Evolutionary conservation across 2,797 vertebrate genomes (phyloP).

Genomic region (Sebastes nivosus): DNA sequence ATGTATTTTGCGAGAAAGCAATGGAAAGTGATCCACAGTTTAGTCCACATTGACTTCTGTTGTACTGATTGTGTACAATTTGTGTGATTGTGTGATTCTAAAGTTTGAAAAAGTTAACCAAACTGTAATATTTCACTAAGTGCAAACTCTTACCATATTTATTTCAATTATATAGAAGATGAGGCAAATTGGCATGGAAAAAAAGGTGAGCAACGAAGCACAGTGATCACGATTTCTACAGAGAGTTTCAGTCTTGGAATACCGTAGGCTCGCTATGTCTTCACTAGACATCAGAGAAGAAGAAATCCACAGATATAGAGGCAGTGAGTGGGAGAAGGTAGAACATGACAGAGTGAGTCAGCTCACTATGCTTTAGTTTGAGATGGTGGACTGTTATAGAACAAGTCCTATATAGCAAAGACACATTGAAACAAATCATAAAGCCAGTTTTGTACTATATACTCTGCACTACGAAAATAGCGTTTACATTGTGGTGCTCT

Average conservation of each 20-base stretch:
- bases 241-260: constrained; percentile 18
- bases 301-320: constrained; percentile 28
- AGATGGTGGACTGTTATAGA: background rate
- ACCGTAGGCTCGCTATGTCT: background rate
- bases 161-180: background rate
- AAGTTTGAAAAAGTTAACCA: background rate
- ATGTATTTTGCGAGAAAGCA: background rate
- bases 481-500: background rate
- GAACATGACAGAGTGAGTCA: constrained; percentile 44
- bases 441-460: background rate
- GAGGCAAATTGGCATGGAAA: background rate
- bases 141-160: background rate
- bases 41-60: too few relatives aligned
- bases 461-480: background rate
- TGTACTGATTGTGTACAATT: background rate
- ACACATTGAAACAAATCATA: constrained; percentile 1
- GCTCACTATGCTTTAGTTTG: constrained; percentile 21
- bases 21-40: background rate
- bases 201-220: background rate
- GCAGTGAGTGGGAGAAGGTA: constrained; percentile 51
- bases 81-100: background rate
- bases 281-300: constrained; percentile 6
- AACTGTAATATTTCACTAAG: background rate
- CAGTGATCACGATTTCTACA: constrained; percentile 7
- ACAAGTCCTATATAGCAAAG: constrained; percentile 5